Conservation (phyloP, 2,113 vertebrate species). For the Tapirus terrestris region DNA sequence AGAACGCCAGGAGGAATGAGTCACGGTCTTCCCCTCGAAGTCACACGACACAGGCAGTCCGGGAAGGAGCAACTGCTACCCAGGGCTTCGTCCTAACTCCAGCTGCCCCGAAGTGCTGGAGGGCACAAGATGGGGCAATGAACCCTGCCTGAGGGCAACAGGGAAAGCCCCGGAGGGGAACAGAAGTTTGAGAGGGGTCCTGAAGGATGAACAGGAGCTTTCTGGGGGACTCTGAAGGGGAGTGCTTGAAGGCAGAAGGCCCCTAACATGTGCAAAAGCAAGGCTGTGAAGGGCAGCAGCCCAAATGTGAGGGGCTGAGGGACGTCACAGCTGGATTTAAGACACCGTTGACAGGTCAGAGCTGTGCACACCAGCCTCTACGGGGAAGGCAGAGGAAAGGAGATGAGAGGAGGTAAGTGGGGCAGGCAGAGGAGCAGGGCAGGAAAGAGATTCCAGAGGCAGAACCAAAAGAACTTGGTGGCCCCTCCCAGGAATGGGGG, state of each 20-base stretch:
- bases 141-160: neutral
- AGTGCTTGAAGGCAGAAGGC: neutral
- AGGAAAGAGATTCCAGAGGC: neutral
- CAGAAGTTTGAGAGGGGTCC: neutral
- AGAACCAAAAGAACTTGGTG: neutral
- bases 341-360: neutral
- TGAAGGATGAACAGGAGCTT: conserved; percentile 46
- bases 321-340: neutral
- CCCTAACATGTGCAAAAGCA: neutral
- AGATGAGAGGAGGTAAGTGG: no score
- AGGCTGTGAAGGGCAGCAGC: neutral
- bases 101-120: neutral
- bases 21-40: neutral
- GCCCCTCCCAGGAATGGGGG: neutral
- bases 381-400: neutral
- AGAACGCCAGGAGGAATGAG: neutral
- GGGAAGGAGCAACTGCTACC: neutral
- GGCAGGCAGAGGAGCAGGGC: no score
- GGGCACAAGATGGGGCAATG: neutral
- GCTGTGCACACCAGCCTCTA: neutral
- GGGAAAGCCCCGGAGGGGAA: neutral
- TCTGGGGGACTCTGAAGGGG: neutral
- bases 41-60: neutral
- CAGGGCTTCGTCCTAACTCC: neutral
- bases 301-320: neutral